These are phyloP conservation scores for Aldrovandia affinis DNA, from an alignment of 2,797 vertebrate species.

Conservation along the genomic window DNA sequence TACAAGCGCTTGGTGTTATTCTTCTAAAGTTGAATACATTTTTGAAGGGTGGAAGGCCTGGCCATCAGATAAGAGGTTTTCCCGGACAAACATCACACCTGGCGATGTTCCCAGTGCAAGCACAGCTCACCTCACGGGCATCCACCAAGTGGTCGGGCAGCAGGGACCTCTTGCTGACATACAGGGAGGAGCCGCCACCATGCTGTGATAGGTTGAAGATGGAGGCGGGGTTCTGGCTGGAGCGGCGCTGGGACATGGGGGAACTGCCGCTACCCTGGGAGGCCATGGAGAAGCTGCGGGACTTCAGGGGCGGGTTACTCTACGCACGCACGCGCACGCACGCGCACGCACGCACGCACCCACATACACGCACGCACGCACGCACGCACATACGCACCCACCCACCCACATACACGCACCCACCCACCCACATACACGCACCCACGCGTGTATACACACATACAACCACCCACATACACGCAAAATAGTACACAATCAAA, in stretches of 20 bases:
- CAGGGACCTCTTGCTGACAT: constrained; percentile 82
- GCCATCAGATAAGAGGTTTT: too few relatives aligned
- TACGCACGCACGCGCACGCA: constrained; percentile 56
- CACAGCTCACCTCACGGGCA: constrained; percentile 86
- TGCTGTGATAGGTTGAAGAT: constrained; percentile 84
- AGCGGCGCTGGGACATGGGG: constrained; percentile 84
- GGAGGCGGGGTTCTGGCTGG: constrained; percentile 85
- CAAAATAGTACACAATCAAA: neutral
- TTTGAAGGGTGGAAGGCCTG: neutral
- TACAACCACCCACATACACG: neutral
- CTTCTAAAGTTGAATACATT: neutral
- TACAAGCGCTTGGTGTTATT: neutral
- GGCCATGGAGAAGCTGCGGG: constrained; percentile 91
- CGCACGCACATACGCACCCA: neutral
- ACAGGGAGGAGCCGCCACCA: constrained; percentile 79
- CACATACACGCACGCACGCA: neutral
- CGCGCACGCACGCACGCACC: neutral
- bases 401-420: neutral
- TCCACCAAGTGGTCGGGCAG: constrained; percentile 93
- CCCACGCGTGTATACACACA: neutral
- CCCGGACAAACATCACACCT: too few relatives aligned
- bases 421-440: neutral
- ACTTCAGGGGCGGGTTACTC: constrained; percentile 95
- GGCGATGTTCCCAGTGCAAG: too few relatives aligned
- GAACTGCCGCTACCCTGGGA: constrained; percentile 93